These are phyloP conservation scores for Metallyticus violacea DNA, from an alignment of 2,888 invertebrate species.

Conservation along the genomic window DNA sequence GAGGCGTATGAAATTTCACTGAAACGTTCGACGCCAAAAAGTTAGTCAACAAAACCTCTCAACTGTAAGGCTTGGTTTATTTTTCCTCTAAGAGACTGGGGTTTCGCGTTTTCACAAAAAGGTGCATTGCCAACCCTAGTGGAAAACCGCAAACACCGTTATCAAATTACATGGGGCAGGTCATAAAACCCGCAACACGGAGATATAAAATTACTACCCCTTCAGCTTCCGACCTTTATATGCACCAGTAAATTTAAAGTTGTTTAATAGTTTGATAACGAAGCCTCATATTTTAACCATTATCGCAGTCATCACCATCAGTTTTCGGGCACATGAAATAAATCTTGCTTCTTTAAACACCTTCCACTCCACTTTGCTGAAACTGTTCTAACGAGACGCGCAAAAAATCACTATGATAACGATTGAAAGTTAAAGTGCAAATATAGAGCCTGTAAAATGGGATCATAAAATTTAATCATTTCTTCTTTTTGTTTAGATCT, in stretches of 20 bases:
- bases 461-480: too few relatives aligned
- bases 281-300: not conserved
- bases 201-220: not conserved
- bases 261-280: not conserved
- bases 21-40: not conserved
- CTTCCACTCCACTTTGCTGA: too few relatives aligned
- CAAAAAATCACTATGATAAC: too few relatives aligned
- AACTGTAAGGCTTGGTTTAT: not conserved
- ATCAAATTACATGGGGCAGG: not conserved
- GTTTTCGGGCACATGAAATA: not conserved
- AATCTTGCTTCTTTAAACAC: not conserved
- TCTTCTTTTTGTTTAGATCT: too few relatives aligned
- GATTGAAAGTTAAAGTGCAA: too few relatives aligned
- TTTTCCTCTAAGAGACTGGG: not conserved
- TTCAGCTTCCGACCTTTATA: not conserved
- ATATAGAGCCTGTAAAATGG: too few relatives aligned
- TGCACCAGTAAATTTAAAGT: not conserved
- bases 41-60: too few relatives aligned
- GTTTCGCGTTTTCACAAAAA: not conserved
- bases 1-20: not conserved
- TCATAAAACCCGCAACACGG: not conserved
- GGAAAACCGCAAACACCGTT: not conserved
- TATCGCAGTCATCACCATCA: not conserved
- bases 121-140: not conserved
- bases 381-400: too few relatives aligned